Percentiles rank a stretch among this genome's conserved stretches.
Evolutionary conservation across 1,140 invertebrate species (phyloP).

Genomic region (Apocrypta bakeri): DNA sequence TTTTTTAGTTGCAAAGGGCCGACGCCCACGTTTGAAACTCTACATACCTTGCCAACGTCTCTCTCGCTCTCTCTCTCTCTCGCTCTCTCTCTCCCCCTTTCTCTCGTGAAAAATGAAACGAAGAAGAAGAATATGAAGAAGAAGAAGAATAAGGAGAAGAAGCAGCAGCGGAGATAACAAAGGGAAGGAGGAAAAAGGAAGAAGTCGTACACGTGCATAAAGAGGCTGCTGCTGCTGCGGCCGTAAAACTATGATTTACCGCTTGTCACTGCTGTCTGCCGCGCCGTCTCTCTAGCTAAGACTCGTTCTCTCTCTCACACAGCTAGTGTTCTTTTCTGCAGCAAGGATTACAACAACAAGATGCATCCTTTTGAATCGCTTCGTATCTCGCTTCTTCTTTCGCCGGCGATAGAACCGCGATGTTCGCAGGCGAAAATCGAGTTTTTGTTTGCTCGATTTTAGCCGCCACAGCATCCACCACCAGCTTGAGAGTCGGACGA

Average conservation of each 20-base stretch:
- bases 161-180: neutral
- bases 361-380: constrained; percentile 3
- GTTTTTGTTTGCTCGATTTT: constrained; percentile 28
- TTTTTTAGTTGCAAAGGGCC: neutral
- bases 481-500: too few species aligned
- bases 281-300: constrained; percentile 24
- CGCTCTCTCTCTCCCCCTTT: neutral
- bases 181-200: constrained; percentile 36
- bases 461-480: neutral
- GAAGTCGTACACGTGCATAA: constrained; percentile 55
- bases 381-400: constrained; percentile 21
- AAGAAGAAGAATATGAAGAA: neutral
- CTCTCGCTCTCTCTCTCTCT: neutral
- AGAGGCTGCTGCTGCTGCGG: constrained; percentile 54
- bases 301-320: constrained; percentile 13
- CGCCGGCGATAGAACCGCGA: neutral
- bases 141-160: constrained; percentile 2
- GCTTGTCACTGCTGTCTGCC: constrained; percentile 68
- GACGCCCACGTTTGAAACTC: neutral
- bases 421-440: constrained; percentile 12
- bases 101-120: neutral
- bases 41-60: neutral
- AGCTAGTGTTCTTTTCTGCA: neutral
- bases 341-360: neutral
- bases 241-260: constrained; percentile 72